A percentile compares a stretch with the other conserved stretches of the same genome.
phyloP scores from a whole-genome alignment of 2,797 vertebrate genomes.

The Streptopelia turtur region DNA sequence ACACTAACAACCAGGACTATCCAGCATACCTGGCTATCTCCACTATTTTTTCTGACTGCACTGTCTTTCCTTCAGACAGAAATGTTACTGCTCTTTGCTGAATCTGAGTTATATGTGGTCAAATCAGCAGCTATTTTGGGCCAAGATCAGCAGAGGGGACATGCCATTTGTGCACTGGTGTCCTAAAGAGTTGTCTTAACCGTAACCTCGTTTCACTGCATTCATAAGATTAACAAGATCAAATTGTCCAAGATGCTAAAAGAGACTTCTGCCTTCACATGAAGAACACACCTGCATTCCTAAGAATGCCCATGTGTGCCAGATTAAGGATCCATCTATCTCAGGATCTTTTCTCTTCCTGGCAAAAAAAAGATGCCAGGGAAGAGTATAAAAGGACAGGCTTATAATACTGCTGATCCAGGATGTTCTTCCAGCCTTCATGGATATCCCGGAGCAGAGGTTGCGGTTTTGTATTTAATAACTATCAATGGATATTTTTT shows the following conservation, averaged over 20 bases:
- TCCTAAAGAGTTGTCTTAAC: not conserved
- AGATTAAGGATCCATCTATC: conserved; percentile 48
- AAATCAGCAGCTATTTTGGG: not conserved
- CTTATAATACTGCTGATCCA: conserved; percentile 35
- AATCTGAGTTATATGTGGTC: not conserved
- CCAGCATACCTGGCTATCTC: not conserved
- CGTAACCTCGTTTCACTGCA: not conserved
- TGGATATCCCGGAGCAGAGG: conserved; percentile 59
- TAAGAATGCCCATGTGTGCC: conserved; percentile 31
- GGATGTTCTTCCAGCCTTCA: conserved; percentile 52
- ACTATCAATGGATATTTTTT: conserved; percentile 59
- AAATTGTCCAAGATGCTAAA: not conserved
- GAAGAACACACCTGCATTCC: conserved; percentile 40
- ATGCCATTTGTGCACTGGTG: not conserved
- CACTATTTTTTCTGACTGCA: not conserved
- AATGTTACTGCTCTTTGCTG: not conserved
- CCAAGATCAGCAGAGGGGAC: not conserved
- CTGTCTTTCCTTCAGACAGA: not conserved
- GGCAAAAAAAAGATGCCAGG: conserved; percentile 44
- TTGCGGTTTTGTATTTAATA: conserved; percentile 54
- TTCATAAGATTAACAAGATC: not conserved
- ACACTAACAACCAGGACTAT: not conserved
- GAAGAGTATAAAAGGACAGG: conserved; percentile 43
- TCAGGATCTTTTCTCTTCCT: conserved; percentile 54
- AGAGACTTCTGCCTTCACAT: not conserved